Evolutionary conservation across 2,797 vertebrate genomes (phyloP).

Genomic region (Aldrovandia affinis): DNA sequence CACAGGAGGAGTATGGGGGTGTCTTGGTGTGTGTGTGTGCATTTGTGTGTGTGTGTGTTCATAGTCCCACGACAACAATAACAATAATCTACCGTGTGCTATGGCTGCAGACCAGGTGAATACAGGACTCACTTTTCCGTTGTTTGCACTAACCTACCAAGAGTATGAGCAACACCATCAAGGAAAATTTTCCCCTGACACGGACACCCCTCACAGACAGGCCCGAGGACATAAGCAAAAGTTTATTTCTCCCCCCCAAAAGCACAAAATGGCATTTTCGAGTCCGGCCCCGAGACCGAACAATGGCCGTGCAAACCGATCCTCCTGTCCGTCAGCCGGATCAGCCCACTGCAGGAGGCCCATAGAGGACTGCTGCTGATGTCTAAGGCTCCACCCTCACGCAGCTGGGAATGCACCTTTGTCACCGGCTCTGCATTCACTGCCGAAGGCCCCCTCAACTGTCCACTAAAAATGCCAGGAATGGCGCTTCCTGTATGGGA

Average conservation of each 20-base stretch:
- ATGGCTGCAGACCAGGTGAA: not conserved
- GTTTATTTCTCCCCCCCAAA: constrained; percentile 14
- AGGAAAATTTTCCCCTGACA: not conserved
- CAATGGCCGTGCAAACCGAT: not conserved
- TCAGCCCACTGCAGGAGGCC: not conserved
- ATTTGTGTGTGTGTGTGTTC: too few relatives aligned
- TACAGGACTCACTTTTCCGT: not conserved
- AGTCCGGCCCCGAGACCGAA: not conserved
- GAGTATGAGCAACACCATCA: not conserved
- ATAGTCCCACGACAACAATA: too few relatives aligned
- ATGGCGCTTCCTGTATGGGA: constrained; percentile 45
- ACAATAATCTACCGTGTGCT: too few relatives aligned
- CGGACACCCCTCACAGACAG: not conserved
- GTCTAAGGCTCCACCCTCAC: not conserved
- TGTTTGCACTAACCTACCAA: not conserved
- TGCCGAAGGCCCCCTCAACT: constrained; percentile 56
- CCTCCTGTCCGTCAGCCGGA: not conserved
- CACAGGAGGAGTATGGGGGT: too few relatives aligned
- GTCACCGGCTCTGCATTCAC: constrained; percentile 68
- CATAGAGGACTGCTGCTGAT: not conserved
- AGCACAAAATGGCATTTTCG: not conserved
- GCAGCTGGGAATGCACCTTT: constrained; percentile 48
- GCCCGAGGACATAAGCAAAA: not conserved
- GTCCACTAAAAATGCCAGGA: constrained; percentile 58
- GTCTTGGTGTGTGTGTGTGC: too few relatives aligned